phyloP scores from a whole-genome alignment of 2,797 vertebrate species.

The Melanotaenia trifasciata region DNA sequence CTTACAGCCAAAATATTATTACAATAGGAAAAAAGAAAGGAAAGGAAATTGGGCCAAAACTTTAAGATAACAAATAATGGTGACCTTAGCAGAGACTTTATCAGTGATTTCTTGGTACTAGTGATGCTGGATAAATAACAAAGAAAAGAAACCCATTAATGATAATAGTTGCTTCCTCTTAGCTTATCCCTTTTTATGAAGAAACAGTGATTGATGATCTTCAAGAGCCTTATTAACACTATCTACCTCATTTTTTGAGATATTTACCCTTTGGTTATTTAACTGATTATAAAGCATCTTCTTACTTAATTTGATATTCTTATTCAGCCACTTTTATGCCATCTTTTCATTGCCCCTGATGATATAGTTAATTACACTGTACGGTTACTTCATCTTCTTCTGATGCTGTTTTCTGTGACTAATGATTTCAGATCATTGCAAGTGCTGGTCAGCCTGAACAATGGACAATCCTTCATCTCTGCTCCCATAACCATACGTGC shows the following conservation, averaged over 20 bases:
- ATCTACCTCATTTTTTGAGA: not conserved
- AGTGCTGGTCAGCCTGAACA: conserved; percentile 92
- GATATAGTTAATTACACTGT: not conserved
- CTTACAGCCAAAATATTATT: not conserved
- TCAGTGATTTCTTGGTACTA: not conserved
- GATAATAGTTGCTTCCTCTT: not conserved
- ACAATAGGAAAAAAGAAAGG: not conserved
- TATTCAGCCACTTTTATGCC: not conserved
- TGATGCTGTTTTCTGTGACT: not conserved
- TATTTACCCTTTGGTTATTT: not conserved
- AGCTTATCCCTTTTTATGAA: not conserved
- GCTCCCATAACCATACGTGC: conserved; percentile 89
- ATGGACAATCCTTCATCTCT: conserved; percentile 90
- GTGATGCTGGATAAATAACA: not conserved
- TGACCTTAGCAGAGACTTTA: not conserved
- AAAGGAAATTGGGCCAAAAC: conserved; percentile 25
- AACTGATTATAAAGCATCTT: not conserved
- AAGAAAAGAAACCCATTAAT: not conserved
- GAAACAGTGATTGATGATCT: not conserved
- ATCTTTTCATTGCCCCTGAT: not conserved
- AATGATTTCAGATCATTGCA: conserved; percentile 86
- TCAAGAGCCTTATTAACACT: not conserved
- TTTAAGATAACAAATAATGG: not conserved
- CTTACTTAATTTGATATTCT: not conserved
- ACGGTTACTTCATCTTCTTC: not conserved